Conservation (phyloP, 2,888 invertebrate genomes). For the Torymus aiolomorphi region DNA sequence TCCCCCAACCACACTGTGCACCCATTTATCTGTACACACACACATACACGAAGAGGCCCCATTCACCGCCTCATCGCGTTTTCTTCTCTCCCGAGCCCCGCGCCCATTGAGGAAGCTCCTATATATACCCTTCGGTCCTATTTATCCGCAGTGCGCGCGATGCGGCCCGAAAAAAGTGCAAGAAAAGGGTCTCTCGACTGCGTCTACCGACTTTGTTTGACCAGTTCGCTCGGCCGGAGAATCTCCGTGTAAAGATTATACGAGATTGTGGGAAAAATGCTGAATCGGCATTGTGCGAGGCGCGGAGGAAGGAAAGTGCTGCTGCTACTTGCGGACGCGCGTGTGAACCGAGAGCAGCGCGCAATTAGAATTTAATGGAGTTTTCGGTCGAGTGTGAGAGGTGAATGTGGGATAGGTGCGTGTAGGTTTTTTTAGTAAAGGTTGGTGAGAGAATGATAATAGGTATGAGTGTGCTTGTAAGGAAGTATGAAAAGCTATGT, state of each 20-base stretch:
- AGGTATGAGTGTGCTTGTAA: too few species aligned
- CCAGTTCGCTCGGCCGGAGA: conserved; percentile 31
- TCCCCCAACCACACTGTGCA: too few species aligned
- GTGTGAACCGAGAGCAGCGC: too few species aligned
- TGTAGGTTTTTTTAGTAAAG: too few species aligned
- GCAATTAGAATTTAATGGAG: too few species aligned
- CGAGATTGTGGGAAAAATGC: conserved; percentile 57
- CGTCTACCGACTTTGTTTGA: conserved; percentile 38
- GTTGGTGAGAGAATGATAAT: too few species aligned
- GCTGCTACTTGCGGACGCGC: conserved; percentile 13
- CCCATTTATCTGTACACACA: conserved; percentile 5
- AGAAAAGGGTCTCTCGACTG: conserved; percentile 42
- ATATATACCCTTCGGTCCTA: too few species aligned
- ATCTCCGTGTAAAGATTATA: conserved; percentile 22
- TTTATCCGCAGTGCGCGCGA: too few species aligned
- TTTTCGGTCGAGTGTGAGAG: too few species aligned
- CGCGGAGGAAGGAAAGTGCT: too few species aligned
- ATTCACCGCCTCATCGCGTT: neutral
- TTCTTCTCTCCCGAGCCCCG: neutral
- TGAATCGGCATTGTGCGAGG: conserved; percentile 61
- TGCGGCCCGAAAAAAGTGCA: conserved; percentile 30
- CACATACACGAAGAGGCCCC: neutral
- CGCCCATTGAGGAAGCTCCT: conserved; percentile 9
- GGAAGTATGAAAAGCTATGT: too few species aligned
- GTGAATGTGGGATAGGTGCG: too few species aligned